Evolutionary conservation across 2,113 vertebrate species (phyloP), one percentile per base, ranked within the genome.

Genomic region (Natator depressus): DNA sequence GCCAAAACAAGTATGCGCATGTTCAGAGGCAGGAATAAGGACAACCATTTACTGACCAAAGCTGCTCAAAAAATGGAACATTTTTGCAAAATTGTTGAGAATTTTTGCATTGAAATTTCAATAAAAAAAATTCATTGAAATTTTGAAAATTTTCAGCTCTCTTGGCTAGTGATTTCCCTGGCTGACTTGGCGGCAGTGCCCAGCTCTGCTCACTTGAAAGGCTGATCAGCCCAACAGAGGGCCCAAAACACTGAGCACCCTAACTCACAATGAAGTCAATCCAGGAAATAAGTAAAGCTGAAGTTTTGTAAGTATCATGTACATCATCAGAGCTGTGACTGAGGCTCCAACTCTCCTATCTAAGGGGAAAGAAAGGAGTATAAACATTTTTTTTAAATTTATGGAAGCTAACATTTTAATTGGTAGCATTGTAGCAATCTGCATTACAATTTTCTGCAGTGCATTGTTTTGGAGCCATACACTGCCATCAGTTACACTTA

Each of bases 131-230:
- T 2, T 62, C 1, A 5, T 78, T 83, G 84, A 17, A 16, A 31
- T 93, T 95, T 85, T 85, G 3, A 65, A 91, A 35, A 14, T 17
- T 2, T 89, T 49, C 85, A 82, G 50, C 72, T 78, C 50, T 51
- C 84, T 46, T 93, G 88, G 79, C 81, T 91, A 92, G 89, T 46
- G 78, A 13, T 14, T 95, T 82, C 47, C 89, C 29, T 88, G 89
- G 87, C 11, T 94, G 82, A 84, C 42, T 79, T 46, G 65, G 65
- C 8, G 17, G 65, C 8, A n/a, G 65, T 69, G 65, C 65, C 78
- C 87, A 89, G 57, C 20, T 94, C 69, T 47, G n/a, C 13, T 91
- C 55, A 59, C 42, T 86, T 55, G 84, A 91, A 93, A 88, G 38
- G 14, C 75, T 2, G 65, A 82, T 80, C 80, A 76, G 55, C 55